These are phyloP conservation scores for Pseudonaja textilis DNA, from an alignment of 2,113 vertebrate genomes.

Conservation along the genomic window DNA sequence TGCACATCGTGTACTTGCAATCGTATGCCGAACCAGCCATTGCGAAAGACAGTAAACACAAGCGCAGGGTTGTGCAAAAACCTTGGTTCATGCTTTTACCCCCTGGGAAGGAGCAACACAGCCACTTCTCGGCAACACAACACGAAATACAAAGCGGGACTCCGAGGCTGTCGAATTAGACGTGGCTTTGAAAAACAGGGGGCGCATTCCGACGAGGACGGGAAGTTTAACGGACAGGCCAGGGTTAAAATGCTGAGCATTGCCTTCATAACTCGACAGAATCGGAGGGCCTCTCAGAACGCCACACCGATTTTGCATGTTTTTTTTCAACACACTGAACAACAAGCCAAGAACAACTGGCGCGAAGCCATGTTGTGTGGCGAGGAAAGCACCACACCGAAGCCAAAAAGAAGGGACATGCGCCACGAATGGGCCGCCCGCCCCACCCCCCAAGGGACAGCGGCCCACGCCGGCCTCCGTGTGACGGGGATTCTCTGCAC, in stretches of 20 bases:
- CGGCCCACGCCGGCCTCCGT: accelerated
- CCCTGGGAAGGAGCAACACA: background rate
- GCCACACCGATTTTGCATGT: background rate
- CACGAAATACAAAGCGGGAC: background rate
- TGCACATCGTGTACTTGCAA: background rate
- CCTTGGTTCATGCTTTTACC: background rate
- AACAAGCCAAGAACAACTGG: background rate
- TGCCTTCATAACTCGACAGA: no score
- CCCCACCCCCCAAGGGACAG: background rate
- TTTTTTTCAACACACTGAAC: no score
- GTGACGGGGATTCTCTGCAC: background rate
- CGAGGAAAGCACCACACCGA: background rate
- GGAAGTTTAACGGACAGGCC: background rate
- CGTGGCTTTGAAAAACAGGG: background rate
- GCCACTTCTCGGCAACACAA: background rate
- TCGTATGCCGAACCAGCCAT: no score
- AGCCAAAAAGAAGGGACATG: accelerated
- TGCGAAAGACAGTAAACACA: background rate
- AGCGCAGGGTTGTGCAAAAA: background rate
- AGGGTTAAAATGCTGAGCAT: no score
- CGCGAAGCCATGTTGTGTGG: background rate
- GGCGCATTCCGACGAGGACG: accelerated
- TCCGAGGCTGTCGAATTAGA: background rate
- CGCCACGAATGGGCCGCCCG: no score
- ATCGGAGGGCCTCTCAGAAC: background rate